These are phyloP conservation scores for Gryon sp. DNA, from an alignment of 1,140 invertebrate genomes.

Conservation along the genomic window DNA sequence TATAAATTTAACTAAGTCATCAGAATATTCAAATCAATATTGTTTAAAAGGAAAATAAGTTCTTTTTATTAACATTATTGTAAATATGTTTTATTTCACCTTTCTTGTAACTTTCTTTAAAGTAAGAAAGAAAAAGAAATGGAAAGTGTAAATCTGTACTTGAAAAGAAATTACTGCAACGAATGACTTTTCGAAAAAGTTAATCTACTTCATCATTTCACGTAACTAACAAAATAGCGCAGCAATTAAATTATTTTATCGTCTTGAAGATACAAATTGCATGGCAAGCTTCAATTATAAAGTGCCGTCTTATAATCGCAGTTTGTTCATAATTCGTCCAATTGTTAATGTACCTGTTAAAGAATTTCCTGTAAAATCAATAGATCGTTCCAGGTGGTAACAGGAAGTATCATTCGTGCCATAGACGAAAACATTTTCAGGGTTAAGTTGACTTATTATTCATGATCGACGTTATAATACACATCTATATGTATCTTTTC, in stretches of 20 bases:
- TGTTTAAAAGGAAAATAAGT: too few species aligned
- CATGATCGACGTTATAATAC: too few species aligned
- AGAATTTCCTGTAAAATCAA: slow-evolving; percentile 64
- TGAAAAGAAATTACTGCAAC: too few species aligned
- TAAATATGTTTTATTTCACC: too few species aligned
- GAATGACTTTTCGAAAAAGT: too few species aligned
- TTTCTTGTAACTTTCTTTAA: too few species aligned
- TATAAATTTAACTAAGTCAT: too few species aligned
- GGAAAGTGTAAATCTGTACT: too few species aligned
- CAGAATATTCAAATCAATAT: too few species aligned
- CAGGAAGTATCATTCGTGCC: slow-evolving; percentile 63
- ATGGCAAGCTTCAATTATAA: slow-evolving; percentile 24
- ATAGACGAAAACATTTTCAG: slow-evolving; percentile 63
- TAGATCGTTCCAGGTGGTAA: slow-evolving; percentile 65
- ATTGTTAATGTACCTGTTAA: slow-evolving; percentile 31
- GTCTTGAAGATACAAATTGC: slow-evolving; percentile 8
- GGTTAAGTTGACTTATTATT: slow-evolving; percentile 62
- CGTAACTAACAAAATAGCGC: background rate
- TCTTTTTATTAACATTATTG: too few species aligned
- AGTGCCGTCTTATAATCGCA: background rate
- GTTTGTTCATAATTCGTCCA: slow-evolving; percentile 15
- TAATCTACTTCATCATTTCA: too few species aligned
- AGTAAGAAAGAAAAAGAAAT: too few species aligned
- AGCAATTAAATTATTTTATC: slow-evolving; percentile 27
- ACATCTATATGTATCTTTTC: slow-evolving; percentile 14